Evolutionary conservation across 37 sponge, comb jelly and placozoan genomes (phyloP).

Genomic region (Dysidea cf. avara): DNA sequence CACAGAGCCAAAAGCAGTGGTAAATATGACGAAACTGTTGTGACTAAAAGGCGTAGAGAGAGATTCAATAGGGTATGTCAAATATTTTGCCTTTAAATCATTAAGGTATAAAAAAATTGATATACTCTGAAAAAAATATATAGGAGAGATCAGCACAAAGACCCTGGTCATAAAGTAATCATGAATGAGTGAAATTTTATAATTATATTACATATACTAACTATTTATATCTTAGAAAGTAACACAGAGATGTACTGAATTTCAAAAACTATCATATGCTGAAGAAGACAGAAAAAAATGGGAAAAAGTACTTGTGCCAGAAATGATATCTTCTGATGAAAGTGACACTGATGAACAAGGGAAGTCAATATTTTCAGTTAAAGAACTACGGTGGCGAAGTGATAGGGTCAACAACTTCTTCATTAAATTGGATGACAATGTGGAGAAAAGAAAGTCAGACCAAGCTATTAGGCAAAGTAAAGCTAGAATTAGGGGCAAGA

Average conservation of each 20-base stretch:
- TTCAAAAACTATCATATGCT: neutral
- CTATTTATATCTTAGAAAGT: no score
- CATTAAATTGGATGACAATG: neutral
- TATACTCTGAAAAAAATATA: no score
- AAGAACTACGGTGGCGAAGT: conserved; percentile 20
- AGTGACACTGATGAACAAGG: conserved; percentile 10
- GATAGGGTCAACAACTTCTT: neutral
- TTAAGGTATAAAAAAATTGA: no score
- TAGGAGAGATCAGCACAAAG: no score
- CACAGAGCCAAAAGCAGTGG: neutral
- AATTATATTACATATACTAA: no score
- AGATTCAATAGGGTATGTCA: conserved; percentile 10
- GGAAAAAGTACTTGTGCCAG: neutral
- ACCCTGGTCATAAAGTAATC: no score
- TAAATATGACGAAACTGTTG: neutral
- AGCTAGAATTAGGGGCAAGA: neutral
- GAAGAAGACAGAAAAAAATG: conserved; percentile 11
- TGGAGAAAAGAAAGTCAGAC: neutral
- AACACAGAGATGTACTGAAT: neutral
- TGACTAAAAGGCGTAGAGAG: neutral
- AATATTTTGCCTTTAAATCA: no score
- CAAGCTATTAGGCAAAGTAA: conserved; percentile 15
- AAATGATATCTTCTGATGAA: conserved; percentile 21
- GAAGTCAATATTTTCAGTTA: no score
- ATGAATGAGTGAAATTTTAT: no score